phyloP scores from a whole-genome alignment of 2,797 vertebrate genomes.

The Pelobates cultripes region DNA sequence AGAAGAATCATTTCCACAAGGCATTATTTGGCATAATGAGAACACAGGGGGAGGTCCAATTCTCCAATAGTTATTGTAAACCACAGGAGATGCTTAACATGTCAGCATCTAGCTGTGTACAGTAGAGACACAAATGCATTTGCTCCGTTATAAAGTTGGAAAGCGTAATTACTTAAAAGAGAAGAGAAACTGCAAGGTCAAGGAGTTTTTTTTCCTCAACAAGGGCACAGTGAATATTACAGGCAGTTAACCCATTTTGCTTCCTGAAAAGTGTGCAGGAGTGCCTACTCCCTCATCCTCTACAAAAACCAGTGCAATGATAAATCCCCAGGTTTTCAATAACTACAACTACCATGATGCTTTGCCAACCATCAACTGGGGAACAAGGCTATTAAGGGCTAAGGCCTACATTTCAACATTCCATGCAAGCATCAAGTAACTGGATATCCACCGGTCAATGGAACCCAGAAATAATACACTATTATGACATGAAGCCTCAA shows the following conservation, averaged over 20 bases:
- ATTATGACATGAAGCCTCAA: too few species aligned
- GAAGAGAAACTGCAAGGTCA: slow-evolving; percentile 64
- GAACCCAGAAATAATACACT: not conserved
- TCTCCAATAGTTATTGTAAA: slow-evolving; percentile 70
- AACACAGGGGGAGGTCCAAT: slow-evolving; percentile 80
- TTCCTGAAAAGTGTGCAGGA: not conserved
- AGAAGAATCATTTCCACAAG: slow-evolving; percentile 79
- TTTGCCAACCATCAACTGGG: too few species aligned
- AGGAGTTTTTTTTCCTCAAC: slow-evolving; percentile 65
- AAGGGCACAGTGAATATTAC: slow-evolving; percentile 61
- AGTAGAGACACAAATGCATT: slow-evolving; percentile 69
- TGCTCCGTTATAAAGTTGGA: slow-evolving; percentile 64
- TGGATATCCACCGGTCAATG: not conserved
- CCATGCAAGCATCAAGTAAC: not conserved
- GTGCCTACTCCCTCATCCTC: not conserved
- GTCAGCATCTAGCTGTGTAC: slow-evolving; percentile 71
- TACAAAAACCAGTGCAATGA: not conserved
- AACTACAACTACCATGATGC: too few species aligned
- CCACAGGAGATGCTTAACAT: slow-evolving; percentile 74
- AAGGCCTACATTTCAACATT: not conserved
- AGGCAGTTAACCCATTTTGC: slow-evolving; percentile 66
- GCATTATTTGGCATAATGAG: slow-evolving; percentile 83
- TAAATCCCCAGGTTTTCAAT: too few species aligned
- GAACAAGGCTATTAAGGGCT: too few species aligned
- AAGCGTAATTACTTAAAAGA: slow-evolving; percentile 69